Base-by-base conservation (phyloP, 2,797 vertebrate species). In the Ispidina picta region DNA sequence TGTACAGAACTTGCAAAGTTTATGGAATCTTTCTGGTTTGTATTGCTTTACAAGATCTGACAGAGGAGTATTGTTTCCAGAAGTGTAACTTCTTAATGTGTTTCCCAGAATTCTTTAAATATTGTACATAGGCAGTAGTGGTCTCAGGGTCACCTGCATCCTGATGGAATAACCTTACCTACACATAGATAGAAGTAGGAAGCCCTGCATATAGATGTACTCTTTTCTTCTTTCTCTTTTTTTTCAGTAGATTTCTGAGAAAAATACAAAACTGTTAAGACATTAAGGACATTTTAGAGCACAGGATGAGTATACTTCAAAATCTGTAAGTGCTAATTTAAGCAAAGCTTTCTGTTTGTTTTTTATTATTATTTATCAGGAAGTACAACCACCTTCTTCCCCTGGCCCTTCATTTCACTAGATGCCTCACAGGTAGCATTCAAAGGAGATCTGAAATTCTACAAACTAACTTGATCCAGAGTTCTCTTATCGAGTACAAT, bases 91-190 rank as follows among this genome's bases (percentile, higher is more conserved):
- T 89, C 86, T 95, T 96, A 96, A 93, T 86, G 91, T 58, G 35
- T 93, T 97, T 96, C 94, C 92, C 96, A 95, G 94, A 93, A 96
- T 86, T 84, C 89, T 96, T 90, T 82, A 83, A 91, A 96, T 85
- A 83, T 44, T 75, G 9, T 84, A 90, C 65, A 82, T 89, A 93
- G 65, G 60, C 65, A 94, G 64, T 17, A 88, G 49, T 59, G 74
- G 86, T 88, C 86, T 90, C 78, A 90, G 58, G 43, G 35, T 94
- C 77, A 96, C 31, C 46, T 89, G 59, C 74, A 91, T 89, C 92
- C 76, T 92, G 28, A 60, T 85, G 77, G 58, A 89, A 77, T 89
- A 86, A 79, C 60, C 85, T 86, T 62, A 76, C 83, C 77, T 95
- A 75, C 60, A 70, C 12, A 28, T 26, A 20, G 23, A 41, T 14